Conservation (phyloP, 2,888 invertebrate genomes). For the Aphidius colemani region DNA sequence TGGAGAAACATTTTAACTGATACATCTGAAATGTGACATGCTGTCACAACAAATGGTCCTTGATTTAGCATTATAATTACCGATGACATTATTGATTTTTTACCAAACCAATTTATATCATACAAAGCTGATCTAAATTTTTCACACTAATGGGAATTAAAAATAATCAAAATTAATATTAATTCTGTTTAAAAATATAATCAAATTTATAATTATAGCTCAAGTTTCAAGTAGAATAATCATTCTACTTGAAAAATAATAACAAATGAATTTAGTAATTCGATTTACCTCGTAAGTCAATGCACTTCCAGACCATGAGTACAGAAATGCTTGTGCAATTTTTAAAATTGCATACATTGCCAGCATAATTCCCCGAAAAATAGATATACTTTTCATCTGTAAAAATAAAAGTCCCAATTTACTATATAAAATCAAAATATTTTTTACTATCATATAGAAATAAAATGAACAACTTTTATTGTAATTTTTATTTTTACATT, state of each 20-base stretch:
- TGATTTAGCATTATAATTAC: slow-evolving; percentile 26
- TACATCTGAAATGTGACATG: slow-evolving; percentile 26
- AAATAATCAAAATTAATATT: neutral
- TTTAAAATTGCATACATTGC: slow-evolving; percentile 23
- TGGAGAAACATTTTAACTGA: slow-evolving; percentile 29
- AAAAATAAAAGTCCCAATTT: neutral
- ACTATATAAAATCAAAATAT: no score
- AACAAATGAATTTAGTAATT: no score
- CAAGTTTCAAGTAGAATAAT: no score
- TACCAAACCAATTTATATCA: slow-evolving; percentile 25
- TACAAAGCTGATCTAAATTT: slow-evolving; percentile 26
- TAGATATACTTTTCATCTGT: slow-evolving; percentile 7
- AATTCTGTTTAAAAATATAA: neutral
- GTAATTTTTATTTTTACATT: no score
- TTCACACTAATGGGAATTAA: slow-evolving; percentile 19
- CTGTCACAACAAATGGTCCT: slow-evolving; percentile 27
- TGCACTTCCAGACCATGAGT: slow-evolving; percentile 22
- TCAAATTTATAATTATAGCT: no score
- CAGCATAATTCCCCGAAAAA: slow-evolving; percentile 1
- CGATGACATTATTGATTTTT: slow-evolving; percentile 21
- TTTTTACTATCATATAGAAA: no score
- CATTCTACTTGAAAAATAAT: neutral
- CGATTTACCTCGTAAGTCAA: slow-evolving; percentile 20
- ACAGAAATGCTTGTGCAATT: slow-evolving; percentile 22
- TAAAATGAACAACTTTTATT: no score